A percentile compares a stretch with the other conserved stretches of the same genome.
phyloP scores from a whole-genome alignment of 2,113 vertebrate species.

The Lanius collurio region DNA sequence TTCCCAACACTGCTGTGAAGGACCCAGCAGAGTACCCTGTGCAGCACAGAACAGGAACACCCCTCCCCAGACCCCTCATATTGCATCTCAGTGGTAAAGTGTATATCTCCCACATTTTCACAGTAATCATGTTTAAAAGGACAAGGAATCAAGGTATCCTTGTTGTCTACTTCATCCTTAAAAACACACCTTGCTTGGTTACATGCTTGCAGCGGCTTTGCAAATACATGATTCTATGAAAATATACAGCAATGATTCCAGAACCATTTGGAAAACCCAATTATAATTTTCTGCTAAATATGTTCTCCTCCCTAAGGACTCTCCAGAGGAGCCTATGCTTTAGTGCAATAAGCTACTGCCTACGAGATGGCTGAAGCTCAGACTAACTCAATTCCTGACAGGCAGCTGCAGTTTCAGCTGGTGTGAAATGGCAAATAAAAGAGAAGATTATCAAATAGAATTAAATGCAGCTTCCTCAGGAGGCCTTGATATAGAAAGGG shows the following conservation, averaged over 20 bases:
- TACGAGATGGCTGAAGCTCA: not conserved
- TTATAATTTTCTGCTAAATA: constrained; percentile 47
- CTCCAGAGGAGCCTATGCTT: not conserved
- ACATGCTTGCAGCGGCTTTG: not conserved
- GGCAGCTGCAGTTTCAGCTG: constrained; percentile 55
- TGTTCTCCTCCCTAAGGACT: constrained; percentile 18
- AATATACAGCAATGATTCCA: not conserved
- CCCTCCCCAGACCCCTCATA: not conserved
- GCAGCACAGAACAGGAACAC: not conserved
- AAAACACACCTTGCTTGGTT: not conserved
- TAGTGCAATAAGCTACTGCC: not conserved
- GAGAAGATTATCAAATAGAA: constrained; percentile 28
- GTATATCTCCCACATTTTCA: not conserved
- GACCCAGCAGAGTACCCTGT: not conserved
- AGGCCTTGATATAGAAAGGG: not conserved
- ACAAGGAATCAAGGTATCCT: not conserved
- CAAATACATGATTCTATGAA: not conserved
- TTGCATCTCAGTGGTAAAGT: not conserved
- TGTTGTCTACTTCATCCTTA: not conserved
- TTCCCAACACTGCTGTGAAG: not conserved
- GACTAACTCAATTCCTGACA: constrained; percentile 37
- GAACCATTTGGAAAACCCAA: constrained; percentile 8
- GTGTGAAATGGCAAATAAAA: constrained; percentile 49
- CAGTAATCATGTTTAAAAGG: not conserved
- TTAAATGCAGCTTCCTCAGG: constrained; percentile 19